These are phyloP conservation scores for Aleiodes testaceus DNA, from an alignment of 2,888 invertebrate genomes.

Conservation along the genomic window DNA sequence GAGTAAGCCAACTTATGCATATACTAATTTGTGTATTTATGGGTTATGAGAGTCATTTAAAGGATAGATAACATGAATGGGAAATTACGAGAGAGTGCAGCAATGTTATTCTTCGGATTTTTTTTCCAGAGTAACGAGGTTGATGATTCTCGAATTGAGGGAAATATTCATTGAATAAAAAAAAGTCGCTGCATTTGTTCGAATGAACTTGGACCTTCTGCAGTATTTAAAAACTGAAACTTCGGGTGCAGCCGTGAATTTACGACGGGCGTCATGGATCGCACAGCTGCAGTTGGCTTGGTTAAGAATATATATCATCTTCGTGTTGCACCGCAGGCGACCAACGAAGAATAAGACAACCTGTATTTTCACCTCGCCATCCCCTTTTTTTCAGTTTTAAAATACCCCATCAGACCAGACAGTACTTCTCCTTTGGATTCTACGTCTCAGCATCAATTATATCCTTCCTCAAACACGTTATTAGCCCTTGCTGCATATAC, in stretches of 20 bases:
- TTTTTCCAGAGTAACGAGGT: too few species aligned
- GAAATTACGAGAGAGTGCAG: too few species aligned
- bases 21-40: constrained; percentile 36
- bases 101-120: too few species aligned
- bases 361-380: constrained; percentile 71
- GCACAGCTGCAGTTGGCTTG: constrained; percentile 53
- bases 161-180: too few species aligned
- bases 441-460: constrained; percentile 69
- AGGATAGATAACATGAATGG: too few species aligned
- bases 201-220: constrained; percentile 30
- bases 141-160: too few species aligned
- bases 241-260: constrained; percentile 46
- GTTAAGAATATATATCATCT: constrained; percentile 71
- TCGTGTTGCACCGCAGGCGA: constrained; percentile 71
- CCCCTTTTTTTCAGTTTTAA: constrained; percentile 60
- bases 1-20: constrained; percentile 33
- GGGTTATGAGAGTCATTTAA: background rate
- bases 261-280: constrained; percentile 47
- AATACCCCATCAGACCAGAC: constrained; percentile 47
- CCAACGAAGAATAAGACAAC: constrained; percentile 67
- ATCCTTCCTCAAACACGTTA: constrained; percentile 69
- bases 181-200: background rate
- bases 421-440: constrained; percentile 8
- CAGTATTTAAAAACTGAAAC: constrained; percentile 23
- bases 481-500: constrained; percentile 59